Conservation (phyloP, 2,797 vertebrate genomes). For the Pterois miles region DNA sequence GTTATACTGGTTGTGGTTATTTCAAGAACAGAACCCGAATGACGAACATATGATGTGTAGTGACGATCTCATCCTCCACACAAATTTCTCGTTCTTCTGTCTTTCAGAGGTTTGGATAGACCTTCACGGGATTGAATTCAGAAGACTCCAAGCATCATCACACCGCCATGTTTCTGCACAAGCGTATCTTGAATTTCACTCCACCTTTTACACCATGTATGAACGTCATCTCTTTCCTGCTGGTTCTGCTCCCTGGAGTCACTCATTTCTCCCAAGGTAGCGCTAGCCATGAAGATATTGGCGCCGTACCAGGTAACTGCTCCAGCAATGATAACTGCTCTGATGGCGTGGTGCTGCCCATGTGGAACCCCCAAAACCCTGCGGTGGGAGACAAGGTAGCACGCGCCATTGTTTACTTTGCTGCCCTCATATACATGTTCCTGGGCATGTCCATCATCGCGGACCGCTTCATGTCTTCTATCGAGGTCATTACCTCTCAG, state of each 20-base stretch:
- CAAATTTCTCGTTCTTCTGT: slow-evolving; percentile 12
- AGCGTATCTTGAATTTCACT: slow-evolving; percentile 46
- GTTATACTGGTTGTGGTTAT: slow-evolving; percentile 15
- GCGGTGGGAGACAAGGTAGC: slow-evolving; percentile 90
- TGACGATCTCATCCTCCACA: slow-evolving; percentile 1
- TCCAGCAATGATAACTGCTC: slow-evolving; percentile 82
- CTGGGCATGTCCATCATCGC: slow-evolving; percentile 92
- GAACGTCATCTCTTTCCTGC: slow-evolving; percentile 64
- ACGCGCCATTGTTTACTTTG: slow-evolving; percentile 90
- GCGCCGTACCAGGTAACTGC: slow-evolving; percentile 72
- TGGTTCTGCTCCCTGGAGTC: slow-evolving; percentile 78
- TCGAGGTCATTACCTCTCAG: slow-evolving; percentile 91
- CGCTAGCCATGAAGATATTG: slow-evolving; percentile 46
- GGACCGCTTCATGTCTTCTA: slow-evolving; percentile 91
- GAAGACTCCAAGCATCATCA: slow-evolving; percentile 30
- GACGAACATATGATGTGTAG: neutral
- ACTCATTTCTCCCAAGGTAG: slow-evolving; percentile 74
- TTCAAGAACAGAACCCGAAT: slow-evolving; percentile 13
- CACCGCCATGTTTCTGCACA: slow-evolving; percentile 67
- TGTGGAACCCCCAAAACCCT: slow-evolving; percentile 90
- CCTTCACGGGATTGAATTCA: slow-evolving; percentile 41
- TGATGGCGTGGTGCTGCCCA: slow-evolving; percentile 86
- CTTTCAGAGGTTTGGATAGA: slow-evolving; percentile 42
- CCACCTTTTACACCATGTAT: slow-evolving; percentile 54
- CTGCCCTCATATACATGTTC: slow-evolving; percentile 91